Conservation (phyloP, 2,888 invertebrate genomes). For the Panorpa germanica region DNA sequence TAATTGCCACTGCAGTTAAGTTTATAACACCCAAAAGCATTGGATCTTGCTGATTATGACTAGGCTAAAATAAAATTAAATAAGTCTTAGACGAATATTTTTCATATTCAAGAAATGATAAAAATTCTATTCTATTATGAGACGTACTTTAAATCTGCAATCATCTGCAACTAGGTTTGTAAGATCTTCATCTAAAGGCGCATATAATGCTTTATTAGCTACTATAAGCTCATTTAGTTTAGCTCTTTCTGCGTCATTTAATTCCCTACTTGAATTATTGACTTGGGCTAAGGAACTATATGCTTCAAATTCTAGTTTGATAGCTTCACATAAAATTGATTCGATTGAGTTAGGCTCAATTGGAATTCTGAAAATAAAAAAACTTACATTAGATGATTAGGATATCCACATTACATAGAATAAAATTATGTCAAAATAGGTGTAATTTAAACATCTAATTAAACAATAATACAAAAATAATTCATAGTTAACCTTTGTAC, state of each 20-base stretch:
- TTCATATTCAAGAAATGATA: not conserved
- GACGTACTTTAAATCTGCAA: constrained; percentile 33
- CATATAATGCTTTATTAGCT: constrained; percentile 68
- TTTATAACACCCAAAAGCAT: constrained; percentile 70
- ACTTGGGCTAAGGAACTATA: constrained; percentile 40
- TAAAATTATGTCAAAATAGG: too few relatives aligned
- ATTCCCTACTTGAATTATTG: constrained; percentile 32
- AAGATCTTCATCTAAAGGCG: constrained; percentile 69
- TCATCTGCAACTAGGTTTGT: constrained; percentile 46
- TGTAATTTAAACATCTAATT: too few relatives aligned
- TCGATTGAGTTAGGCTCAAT: constrained; percentile 56
- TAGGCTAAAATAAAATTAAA: constrained; percentile 16
- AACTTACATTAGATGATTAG: too few relatives aligned
- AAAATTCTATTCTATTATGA: not conserved
- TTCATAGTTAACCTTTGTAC: constrained; percentile 34
- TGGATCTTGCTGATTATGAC: constrained; percentile 34
- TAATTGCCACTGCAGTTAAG: constrained; percentile 79
- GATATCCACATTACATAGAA: too few relatives aligned
- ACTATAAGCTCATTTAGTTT: constrained; percentile 70
- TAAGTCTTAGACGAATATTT: constrained; percentile 1
- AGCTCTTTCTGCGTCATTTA: constrained; percentile 62
- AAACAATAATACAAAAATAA: too few relatives aligned
- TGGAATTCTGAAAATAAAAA: constrained; percentile 14
- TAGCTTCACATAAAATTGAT: constrained; percentile 68
- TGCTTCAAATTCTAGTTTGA: constrained; percentile 66